Evolutionary conservation across 2,888 invertebrate species (phyloP).

Genomic region (Coremacera marginata): DNA sequence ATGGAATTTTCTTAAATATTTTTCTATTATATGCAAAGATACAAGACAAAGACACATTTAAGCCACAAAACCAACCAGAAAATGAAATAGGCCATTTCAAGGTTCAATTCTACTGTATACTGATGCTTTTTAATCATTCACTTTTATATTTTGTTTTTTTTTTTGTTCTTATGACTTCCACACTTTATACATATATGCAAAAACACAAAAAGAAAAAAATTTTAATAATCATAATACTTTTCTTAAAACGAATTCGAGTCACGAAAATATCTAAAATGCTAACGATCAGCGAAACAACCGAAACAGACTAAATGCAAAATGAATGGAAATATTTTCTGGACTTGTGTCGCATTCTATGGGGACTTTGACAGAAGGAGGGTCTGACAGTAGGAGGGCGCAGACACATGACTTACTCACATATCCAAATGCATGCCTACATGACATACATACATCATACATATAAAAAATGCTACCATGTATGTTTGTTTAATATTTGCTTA

Average conservation of each 20-base stretch:
- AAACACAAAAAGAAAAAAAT: not conserved
- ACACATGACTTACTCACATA: conserved; percentile 27
- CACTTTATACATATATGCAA: not conserved
- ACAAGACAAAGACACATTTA: too few relatives aligned
- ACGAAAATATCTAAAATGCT: conserved; percentile 31
- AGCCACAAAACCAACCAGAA: too few relatives aligned
- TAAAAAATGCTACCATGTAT: not conserved
- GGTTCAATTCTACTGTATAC: too few relatives aligned
- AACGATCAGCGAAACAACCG: conserved; percentile 36
- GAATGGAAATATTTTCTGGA: conserved; percentile 37
- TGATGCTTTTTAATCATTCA: too few relatives aligned
- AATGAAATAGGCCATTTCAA: too few relatives aligned
- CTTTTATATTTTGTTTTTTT: not conserved
- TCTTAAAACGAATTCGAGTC: conserved; percentile 19
- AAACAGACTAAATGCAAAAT: conserved; percentile 36
- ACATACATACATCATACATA: not conserved
- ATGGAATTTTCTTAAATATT: not conserved
- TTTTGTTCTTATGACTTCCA: not conserved
- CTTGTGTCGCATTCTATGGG: conserved; percentile 32
- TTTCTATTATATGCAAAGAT: too few relatives aligned
- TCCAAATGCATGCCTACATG: conserved; percentile 3
- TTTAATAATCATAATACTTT: not conserved
- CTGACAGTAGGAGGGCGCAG: not conserved
- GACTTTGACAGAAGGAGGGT: not conserved
- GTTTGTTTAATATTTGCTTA: conserved; percentile 14